These are phyloP conservation scores for Schrankia costaestrigalis DNA, from an alignment of 2,888 invertebrate species.

Conservation along the genomic window DNA sequence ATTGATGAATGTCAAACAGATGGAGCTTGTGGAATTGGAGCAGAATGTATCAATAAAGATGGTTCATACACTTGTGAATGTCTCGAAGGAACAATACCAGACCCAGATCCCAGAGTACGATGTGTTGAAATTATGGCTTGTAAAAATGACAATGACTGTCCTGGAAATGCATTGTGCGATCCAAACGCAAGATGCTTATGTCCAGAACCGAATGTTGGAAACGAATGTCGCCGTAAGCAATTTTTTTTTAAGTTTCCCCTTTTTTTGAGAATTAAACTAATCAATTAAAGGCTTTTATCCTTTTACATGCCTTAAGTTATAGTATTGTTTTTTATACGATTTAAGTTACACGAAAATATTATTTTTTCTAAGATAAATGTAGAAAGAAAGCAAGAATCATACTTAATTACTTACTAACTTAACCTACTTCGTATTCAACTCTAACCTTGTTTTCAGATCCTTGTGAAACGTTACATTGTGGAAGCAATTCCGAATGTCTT, in stretches of 20 bases:
- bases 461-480: conserved; percentile 91
- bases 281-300: not conserved
- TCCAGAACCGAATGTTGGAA: conserved; percentile 94
- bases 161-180: conserved; percentile 94
- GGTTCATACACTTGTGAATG: conserved; percentile 91
- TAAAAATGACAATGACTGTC: conserved; percentile 87
- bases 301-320: not conserved
- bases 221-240: conserved; percentile 94
- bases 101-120: conserved; percentile 90
- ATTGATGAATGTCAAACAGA: conserved; percentile 89
- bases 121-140: conserved; percentile 92
- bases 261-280: not conserved
- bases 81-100: conserved; percentile 89
- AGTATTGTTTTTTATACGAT: no score
- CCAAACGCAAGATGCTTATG: conserved; percentile 89
- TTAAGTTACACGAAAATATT: no score
- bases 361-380: no score
- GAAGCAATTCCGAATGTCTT: conserved; percentile 94
- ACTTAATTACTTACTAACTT: no score
- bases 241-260: not conserved
- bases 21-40: conserved; percentile 89
- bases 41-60: conserved; percentile 88
- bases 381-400: no score
- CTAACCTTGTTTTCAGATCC: conserved; percentile 89
- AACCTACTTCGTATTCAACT: not conserved